A percentile compares a stretch with the other conserved stretches of the same genome.
Evolutionary conservation across 2,888 invertebrate species (phyloP).

Genomic region (Caenorhabditis plicata): DNA sequence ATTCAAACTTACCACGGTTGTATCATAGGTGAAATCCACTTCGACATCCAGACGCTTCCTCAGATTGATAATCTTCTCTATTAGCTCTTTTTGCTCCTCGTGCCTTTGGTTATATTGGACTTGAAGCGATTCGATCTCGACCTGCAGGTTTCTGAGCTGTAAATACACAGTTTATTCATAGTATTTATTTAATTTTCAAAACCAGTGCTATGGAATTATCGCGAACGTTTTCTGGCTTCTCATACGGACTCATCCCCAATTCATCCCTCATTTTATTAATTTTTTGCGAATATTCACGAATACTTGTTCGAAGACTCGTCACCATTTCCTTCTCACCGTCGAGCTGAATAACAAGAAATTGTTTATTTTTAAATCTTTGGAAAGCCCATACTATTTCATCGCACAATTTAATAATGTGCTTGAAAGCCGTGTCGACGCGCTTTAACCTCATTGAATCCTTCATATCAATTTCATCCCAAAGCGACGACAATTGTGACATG

Average conservation of each 20-base stretch:
- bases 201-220: constrained; percentile 19
- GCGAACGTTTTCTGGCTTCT: constrained; percentile 8
- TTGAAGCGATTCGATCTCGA: constrained; percentile 19
- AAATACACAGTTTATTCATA: not conserved
- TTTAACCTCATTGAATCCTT: constrained; percentile 19
- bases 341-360: constrained; percentile 3
- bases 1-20: constrained; percentile 7
- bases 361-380: not conserved
- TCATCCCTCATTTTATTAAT: constrained; percentile 18
- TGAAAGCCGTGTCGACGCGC: constrained; percentile 25
- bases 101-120: constrained; percentile 13
- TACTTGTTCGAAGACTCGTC: constrained; percentile 5
- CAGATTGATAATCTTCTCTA: constrained; percentile 14
- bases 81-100: constrained; percentile 16
- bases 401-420: constrained; percentile 15
- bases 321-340: constrained; percentile 25
- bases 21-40: constrained; percentile 16
- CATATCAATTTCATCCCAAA: constrained; percentile 29
- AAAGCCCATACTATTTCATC: constrained; percentile 27
- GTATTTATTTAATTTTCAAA: not conserved
- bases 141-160: constrained; percentile 13
- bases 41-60: constrained; percentile 13
- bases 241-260: constrained; percentile 13
- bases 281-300: constrained; percentile 11
- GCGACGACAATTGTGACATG: constrained; percentile 14